A percentile compares a stretch with the other conserved stretches of the same genome.
Evolutionary conservation across 1,140 invertebrate genomes (phyloP).

Genomic region (Stenopsyche tienmushanensis): DNA sequence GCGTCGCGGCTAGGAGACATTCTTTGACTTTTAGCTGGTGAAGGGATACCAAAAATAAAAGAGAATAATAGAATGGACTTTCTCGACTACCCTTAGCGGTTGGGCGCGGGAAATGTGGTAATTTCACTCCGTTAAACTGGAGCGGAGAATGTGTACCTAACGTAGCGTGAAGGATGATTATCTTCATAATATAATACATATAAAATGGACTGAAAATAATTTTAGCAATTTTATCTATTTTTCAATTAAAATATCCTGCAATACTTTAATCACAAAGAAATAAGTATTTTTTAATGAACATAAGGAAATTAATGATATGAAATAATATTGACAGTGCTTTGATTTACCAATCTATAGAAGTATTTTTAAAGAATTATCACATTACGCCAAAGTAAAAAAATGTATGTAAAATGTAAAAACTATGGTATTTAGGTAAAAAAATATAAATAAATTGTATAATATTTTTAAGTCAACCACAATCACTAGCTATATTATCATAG

Average conservation of each 20-base stretch:
- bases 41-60: constrained; percentile 29
- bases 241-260: not conserved
- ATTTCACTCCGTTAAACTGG: constrained; percentile 38
- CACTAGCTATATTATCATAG: too few species aligned
- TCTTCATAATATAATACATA: constrained; percentile 38
- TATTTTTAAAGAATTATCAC: too few species aligned
- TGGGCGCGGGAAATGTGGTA: constrained; percentile 36
- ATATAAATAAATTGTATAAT: too few species aligned
- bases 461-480: too few species aligned
- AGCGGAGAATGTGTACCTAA: constrained; percentile 37
- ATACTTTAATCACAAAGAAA: too few species aligned
- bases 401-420: too few species aligned
- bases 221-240: not conserved
- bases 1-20: constrained; percentile 27
- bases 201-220: constrained; percentile 35
- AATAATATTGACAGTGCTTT: too few species aligned
- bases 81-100: not conserved
- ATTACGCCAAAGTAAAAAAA: too few species aligned
- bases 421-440: too few species aligned
- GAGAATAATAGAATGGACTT: constrained; percentile 33
- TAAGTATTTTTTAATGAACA: too few species aligned
- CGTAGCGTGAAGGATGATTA: constrained; percentile 41
- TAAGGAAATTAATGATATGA: too few species aligned
- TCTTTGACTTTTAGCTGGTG: not conserved
- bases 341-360: too few species aligned